These are phyloP conservation scores for Indri indri DNA, from an alignment of 2,113 vertebrate species.

Conservation along the genomic window DNA sequence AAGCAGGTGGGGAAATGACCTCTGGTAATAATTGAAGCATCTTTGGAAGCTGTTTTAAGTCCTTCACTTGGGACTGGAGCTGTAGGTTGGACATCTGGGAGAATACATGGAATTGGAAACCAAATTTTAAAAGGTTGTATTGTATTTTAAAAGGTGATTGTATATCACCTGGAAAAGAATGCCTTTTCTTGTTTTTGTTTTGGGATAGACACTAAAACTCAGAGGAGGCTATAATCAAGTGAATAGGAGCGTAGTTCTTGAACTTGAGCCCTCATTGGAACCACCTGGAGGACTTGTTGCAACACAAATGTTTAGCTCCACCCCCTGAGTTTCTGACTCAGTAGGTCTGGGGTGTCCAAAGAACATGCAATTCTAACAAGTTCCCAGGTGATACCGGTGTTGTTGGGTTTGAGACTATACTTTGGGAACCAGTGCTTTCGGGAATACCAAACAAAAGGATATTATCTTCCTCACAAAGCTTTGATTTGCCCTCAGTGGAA, in stretches of 20 bases:
- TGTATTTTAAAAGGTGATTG: not conserved
- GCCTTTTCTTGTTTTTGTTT: not conserved
- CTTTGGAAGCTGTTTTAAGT: not conserved
- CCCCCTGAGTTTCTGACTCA: not conserved
- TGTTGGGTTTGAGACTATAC: not conserved
- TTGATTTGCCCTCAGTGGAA: constrained; percentile 7
- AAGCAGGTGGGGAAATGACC: not conserved
- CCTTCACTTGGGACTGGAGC: not conserved
- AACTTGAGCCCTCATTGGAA: not conserved
- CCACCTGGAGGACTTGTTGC: not conserved
- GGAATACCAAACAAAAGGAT: not conserved
- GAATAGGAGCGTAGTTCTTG: not conserved
- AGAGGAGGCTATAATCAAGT: not conserved
- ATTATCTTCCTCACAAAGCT: not conserved
- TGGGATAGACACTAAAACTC: not conserved
- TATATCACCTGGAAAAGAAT: not conserved
- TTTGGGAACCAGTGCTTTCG: not conserved
- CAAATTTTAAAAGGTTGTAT: not conserved
- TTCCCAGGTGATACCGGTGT: not conserved
- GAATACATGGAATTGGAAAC: not conserved
- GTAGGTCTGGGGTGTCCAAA: not conserved
- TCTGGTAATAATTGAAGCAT: not conserved
- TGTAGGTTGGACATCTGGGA: not conserved
- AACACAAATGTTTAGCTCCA: not conserved
- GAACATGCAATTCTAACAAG: not conserved